Evolutionary conservation across 1,140 invertebrate genomes (phyloP), one percentile per base, ranked within the genome.

Genomic region (Drosophila sulfurigaster): DNA sequence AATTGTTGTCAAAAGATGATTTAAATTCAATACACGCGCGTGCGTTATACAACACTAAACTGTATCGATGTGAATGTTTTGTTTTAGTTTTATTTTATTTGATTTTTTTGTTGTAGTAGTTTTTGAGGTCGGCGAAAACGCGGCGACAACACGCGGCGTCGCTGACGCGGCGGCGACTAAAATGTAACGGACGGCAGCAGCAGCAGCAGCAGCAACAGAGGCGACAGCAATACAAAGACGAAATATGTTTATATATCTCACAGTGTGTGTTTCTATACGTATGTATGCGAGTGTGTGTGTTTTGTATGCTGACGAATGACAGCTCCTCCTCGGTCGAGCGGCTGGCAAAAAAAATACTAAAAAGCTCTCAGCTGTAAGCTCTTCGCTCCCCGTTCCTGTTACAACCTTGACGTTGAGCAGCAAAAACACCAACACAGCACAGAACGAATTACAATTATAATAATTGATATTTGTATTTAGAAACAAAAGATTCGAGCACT

Each of bases 401-500:
- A 75, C 70, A 85, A 71, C 82, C 82, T 86, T 86, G 82, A 78
- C 62, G 66, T 72, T 70, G 76, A 52, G 64, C 78, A 59, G 59
- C n/a, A 65, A 20, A 43, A 52, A 57, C 62, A 65, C 5, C 10
- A 10, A 41, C 15, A 28, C 43, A 75, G 52, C 63, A 52, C 59
- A 56, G 60, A 60, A 62, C 43, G 15, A 38, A 67, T 86, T 79
- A 82, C 71, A 87, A 87, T 85, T 86, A 85, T 85, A 62, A 85
- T 77, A 79, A 87, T 87, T 88, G 75, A 86, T 79, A 76, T 68
- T 66, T 69, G 73, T 56, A 43, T 70, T 80, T 62, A 45, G 65
- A 70, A 74, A 80, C 78, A 80, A 88, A 83, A 81, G 85, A 88
- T 89, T 88, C 81, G 85, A 85, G 81, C 85, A 85, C 74, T 83